These are phyloP conservation scores for Drosophila eohydei DNA, from an alignment of 2,888 invertebrate species.

Conservation along the genomic window DNA sequence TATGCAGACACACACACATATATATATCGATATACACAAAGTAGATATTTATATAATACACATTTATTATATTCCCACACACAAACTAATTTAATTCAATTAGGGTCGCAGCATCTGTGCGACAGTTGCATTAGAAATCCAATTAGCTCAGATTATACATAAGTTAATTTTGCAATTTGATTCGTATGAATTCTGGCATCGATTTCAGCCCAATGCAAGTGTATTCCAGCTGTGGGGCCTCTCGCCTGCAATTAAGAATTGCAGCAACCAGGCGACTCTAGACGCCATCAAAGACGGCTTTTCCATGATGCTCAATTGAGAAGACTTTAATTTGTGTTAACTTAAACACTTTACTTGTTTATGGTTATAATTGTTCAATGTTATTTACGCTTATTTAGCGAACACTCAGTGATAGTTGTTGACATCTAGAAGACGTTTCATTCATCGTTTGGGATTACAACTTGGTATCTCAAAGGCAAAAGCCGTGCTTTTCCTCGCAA, in stretches of 20 bases:
- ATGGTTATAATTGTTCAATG: no score
- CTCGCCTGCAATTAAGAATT: background rate
- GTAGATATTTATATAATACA: background rate
- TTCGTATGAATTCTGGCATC: constrained; percentile 8
- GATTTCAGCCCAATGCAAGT: constrained; percentile 10
- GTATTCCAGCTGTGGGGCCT: background rate
- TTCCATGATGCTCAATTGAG: background rate
- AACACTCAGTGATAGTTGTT: no score
- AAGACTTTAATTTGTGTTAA: background rate
- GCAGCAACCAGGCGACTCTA: background rate
- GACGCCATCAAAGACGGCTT: background rate
- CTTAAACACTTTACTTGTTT: background rate
- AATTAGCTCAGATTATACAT: constrained; percentile 48
- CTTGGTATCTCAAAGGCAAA: no score
- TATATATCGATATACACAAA: background rate
- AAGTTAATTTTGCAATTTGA: constrained; percentile 41
- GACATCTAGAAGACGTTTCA: no score
- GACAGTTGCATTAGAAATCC: constrained; percentile 34
- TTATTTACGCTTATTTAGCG: no score
- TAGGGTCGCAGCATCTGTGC: constrained; percentile 38
- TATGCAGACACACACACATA: constrained; percentile 7
- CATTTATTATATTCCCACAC: constrained; percentile 25
- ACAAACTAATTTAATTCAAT: constrained; percentile 64
- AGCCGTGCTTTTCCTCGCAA: no score
- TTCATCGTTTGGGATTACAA: no score